phyloP scores from a whole-genome alignment of 2,113 vertebrate genomes.

The Pan troglodytes region DNA sequence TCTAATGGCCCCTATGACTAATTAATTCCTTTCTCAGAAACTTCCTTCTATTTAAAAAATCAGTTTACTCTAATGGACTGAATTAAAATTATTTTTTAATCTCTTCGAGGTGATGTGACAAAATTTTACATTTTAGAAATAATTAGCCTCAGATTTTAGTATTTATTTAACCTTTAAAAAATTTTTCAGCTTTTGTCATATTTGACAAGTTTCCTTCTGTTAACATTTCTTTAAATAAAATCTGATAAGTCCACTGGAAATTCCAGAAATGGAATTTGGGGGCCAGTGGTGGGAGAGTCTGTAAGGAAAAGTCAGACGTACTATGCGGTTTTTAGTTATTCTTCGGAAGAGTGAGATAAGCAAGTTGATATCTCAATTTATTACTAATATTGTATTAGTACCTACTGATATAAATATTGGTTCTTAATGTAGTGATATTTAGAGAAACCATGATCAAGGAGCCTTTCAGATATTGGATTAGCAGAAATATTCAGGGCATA shows the following conservation, averaged over 20 bases:
- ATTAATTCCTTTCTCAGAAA: constrained; percentile 52
- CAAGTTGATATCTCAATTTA: background rate
- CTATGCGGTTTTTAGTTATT: background rate
- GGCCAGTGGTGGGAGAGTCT: background rate
- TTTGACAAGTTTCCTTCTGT: background rate
- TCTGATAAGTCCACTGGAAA: background rate
- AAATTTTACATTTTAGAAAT: background rate
- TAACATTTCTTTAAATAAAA: background rate
- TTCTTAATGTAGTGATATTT: background rate
- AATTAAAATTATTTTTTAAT: constrained; percentile 21
- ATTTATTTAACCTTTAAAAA: background rate
- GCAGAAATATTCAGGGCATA: background rate
- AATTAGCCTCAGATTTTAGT: background rate
- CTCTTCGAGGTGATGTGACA: background rate
- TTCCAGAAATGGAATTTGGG: background rate
- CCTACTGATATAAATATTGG: background rate
- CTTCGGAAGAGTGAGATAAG: background rate
- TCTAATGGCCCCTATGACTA: constrained; percentile 43
- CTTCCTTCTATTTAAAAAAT: background rate
- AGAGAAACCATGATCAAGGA: background rate
- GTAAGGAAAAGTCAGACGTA: background rate
- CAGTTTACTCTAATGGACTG: background rate
- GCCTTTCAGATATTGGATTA: background rate
- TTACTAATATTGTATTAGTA: background rate
- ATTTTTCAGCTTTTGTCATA: background rate